phyloP scores from a whole-genome alignment of 2,888 invertebrate species.

The Aradus depressus region DNA sequence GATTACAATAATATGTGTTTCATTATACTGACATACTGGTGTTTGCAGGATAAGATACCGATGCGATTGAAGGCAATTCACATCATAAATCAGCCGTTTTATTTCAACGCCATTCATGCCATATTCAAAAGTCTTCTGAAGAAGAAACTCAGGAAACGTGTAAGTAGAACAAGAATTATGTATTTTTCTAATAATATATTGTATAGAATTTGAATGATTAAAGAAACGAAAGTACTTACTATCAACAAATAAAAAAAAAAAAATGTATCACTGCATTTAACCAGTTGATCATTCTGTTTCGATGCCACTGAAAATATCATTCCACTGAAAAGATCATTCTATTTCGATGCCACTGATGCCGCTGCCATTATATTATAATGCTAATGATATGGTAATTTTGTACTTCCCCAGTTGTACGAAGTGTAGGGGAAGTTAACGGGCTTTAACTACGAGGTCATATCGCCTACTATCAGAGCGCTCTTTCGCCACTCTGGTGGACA shows the following conservation, averaged over 20 bases:
- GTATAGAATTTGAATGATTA: background rate
- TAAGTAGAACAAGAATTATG: constrained; percentile 13
- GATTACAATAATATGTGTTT: no score
- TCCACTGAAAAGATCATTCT: background rate
- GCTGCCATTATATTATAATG: no score
- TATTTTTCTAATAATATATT: background rate
- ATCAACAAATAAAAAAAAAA: background rate
- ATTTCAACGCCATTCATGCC: constrained; percentile 35
- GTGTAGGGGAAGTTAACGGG: no score
- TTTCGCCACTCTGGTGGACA: no score
- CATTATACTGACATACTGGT: no score
- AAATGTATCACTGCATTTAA: background rate
- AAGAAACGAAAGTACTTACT: background rate
- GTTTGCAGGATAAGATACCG: constrained; percentile 38
- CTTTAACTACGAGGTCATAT: no score
- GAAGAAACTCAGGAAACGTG: constrained; percentile 30
- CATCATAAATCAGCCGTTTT: constrained; percentile 41
- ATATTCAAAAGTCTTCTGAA: constrained; percentile 30
- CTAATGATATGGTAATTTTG: no score
- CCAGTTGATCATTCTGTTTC: background rate
- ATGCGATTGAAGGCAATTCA: constrained; percentile 42
- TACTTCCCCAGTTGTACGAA: no score
- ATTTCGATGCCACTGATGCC: background rate
- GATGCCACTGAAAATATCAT: background rate
- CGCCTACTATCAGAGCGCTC: no score